phyloP scores from a whole-genome alignment of 92 coral and sea anemone species.

The Parazoanthus atlanticus region DNA sequence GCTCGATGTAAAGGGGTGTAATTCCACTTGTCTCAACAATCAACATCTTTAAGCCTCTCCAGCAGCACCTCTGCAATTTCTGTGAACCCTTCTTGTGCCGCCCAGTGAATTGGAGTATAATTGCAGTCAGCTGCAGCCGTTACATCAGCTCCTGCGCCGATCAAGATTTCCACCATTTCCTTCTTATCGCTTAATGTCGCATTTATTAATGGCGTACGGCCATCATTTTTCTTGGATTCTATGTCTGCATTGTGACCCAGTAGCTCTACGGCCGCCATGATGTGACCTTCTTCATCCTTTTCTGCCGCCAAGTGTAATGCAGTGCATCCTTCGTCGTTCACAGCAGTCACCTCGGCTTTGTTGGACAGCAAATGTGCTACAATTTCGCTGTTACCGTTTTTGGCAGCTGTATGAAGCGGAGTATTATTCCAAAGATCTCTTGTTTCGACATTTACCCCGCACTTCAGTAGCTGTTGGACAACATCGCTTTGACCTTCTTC shows the following conservation, averaged over 20 bases:
- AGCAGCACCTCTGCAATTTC: too few species aligned
- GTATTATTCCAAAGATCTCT: not conserved
- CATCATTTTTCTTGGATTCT: not conserved
- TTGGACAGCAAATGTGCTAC: not conserved
- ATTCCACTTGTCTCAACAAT: too few species aligned
- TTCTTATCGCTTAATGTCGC: not conserved
- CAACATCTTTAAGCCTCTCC: too few species aligned
- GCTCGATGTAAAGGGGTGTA: too few species aligned
- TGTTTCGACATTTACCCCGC: constrained; percentile 15
- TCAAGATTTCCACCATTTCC: too few species aligned
- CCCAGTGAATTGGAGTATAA: too few species aligned
- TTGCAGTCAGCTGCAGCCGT: too few species aligned
- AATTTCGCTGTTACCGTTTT: constrained; percentile 2
- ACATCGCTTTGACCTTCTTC: not conserved
- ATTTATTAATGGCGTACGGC: not conserved
- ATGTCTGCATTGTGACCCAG: not conserved
- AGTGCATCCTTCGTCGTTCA: not conserved
- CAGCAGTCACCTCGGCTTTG: not conserved
- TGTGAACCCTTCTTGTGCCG: too few species aligned
- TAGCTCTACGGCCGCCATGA: not conserved
- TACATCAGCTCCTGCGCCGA: too few species aligned
- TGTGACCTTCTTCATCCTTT: not conserved
- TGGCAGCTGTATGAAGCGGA: constrained; percentile 2
- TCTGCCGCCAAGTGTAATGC: constrained; percentile 21
- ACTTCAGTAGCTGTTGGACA: not conserved